Base-by-base conservation (phyloP, 2,113 vertebrate genomes). In the Abramis brama region DNA sequence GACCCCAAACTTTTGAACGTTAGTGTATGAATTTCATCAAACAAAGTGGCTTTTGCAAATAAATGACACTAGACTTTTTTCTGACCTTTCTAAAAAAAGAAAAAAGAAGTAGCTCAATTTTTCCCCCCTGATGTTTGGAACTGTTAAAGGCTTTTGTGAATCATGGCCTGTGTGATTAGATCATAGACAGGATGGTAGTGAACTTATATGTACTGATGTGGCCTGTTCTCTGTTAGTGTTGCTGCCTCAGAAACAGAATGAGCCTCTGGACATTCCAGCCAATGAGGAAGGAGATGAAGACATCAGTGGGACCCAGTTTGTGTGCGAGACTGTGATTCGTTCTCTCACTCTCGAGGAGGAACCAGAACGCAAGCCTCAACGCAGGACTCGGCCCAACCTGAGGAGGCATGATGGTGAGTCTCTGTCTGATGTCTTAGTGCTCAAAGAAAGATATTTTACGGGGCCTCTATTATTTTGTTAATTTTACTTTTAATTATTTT, bases 321-420 rank as follows among this genome's bases (percentile, higher is more conserved):
- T 99, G 30, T 99, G 97, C n/a, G 98, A 99, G 94, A 99, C 98
- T 0, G 96, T 99, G 1, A 99, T 99, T 88, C 96, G 98, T 55
- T 99, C 98, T 6, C 96, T 99, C 3, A 97, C 98, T 1, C 86
- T 99, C 88, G 98, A 99, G 91, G 98, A 98, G 60, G 97, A 96
- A 36, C 98, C 97, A 5, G 98, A 99, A 87, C 97, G 97, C 89
- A 95, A 93, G 23, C 98, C 97, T 3, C 93, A 92, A 7, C 95
- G 95, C 47, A 94, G 95, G 86, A 86, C 3, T 64, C 95, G 92
- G 82, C 87, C 87, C 79, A 85, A 82, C 81, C 74, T 86, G 30
- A 87, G 86, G 4, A 95, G 91, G 80, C 92, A 95, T 93, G 89
- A 96, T 82, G n/a, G 93, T 94, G 91, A 89, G 82, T 27, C 36